Conservation (phyloP, 2,888 invertebrate species). For the Pimpla rufipes region DNA sequence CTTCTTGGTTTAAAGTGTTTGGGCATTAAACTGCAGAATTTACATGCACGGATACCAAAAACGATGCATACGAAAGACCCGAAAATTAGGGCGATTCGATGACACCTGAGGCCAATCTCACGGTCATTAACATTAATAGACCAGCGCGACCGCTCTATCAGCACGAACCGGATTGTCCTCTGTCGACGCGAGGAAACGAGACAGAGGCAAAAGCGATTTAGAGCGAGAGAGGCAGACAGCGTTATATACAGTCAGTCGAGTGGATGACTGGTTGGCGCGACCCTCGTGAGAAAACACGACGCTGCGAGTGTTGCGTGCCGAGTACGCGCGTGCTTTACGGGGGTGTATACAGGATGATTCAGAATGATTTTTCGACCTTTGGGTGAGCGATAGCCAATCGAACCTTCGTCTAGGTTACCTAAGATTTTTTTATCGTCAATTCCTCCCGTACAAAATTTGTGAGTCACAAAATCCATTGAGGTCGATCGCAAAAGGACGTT, state of each 20-base stretch:
- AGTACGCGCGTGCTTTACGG: constrained; percentile 16
- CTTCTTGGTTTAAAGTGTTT: too few species aligned
- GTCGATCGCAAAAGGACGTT: too few species aligned
- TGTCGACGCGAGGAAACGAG: not conserved
- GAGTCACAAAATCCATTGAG: too few species aligned
- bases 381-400: too few species aligned
- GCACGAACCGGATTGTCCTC: constrained; percentile 34
- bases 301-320: constrained; percentile 30
- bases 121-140: constrained; percentile 45
- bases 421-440: too few species aligned
- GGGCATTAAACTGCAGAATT: too few species aligned
- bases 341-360: not conserved
- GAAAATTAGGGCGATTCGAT: constrained; percentile 2
- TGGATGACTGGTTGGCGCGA: not conserved
- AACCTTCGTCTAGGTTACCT: too few species aligned
- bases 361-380: too few species aligned
- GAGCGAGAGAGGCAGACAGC: not conserved
- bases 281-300: constrained; percentile 41
- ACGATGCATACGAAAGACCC: not conserved
- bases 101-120: constrained; percentile 40
- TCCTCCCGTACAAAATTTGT: too few species aligned
- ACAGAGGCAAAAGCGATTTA: too few species aligned
- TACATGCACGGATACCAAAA: too few species aligned
- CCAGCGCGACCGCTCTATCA: constrained; percentile 25
- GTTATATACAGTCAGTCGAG: not conserved